phyloP scores from a whole-genome alignment of 2,888 invertebrate genomes.

The Plebejus anna region DNA sequence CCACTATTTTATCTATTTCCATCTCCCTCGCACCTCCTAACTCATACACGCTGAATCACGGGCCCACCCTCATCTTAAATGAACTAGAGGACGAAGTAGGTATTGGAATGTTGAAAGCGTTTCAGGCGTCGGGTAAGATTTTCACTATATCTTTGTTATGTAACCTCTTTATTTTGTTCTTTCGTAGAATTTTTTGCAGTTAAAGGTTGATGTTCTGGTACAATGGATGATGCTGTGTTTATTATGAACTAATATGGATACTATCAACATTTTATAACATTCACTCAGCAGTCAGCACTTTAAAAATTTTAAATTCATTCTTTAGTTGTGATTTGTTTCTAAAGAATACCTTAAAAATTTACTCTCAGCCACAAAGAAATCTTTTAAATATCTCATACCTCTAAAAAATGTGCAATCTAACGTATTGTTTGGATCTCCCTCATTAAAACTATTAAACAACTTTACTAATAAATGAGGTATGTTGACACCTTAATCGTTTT shows the following conservation, averaged over 20 bases:
- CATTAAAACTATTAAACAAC: conserved; percentile 7
- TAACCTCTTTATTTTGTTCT: conserved; percentile 1
- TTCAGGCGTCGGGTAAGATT: conserved; percentile 31
- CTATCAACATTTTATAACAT: neutral
- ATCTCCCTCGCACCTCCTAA: conserved; percentile 60
- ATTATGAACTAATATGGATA: neutral
- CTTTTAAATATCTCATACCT: neutral
- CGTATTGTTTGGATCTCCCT: neutral
- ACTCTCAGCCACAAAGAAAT: neutral
- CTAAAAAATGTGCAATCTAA: neutral
- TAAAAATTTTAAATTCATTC: no score
- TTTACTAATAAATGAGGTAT: conserved; percentile 15
- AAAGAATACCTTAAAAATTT: neutral
- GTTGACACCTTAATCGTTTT: conserved; percentile 15
- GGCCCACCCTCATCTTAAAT: conserved; percentile 73
- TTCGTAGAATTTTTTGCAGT: neutral
- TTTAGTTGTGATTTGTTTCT: no score
- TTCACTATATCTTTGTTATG: conserved; percentile 25
- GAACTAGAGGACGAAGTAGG: conserved; percentile 68
- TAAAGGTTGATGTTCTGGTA: neutral
- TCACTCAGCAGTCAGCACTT: no score
- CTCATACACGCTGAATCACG: conserved; percentile 75
- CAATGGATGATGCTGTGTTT: neutral
- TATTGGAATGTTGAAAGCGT: conserved; percentile 43
- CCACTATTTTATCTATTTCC: conserved; percentile 45